Percentiles rank a stretch among this genome's conserved stretches.
These are phyloP conservation scores for Bostrychus sinensis DNA, from an alignment of 2,113 vertebrate genomes.

Conservation along the genomic window DNA sequence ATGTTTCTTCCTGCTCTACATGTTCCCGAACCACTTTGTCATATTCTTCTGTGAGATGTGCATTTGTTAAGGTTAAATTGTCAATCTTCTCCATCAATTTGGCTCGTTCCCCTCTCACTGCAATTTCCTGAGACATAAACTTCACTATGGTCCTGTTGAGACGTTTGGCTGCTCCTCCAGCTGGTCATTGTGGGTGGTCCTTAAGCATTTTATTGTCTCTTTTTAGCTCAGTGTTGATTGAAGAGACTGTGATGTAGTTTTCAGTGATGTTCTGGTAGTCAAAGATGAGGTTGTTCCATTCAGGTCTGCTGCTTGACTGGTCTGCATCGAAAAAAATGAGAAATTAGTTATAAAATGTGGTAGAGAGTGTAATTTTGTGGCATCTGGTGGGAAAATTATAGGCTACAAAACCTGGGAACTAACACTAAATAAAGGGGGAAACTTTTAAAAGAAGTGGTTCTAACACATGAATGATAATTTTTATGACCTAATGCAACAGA, in stretches of 20 bases:
- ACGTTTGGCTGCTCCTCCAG: slow-evolving; percentile 2
- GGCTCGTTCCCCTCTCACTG: not conserved
- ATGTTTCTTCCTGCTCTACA: not conserved
- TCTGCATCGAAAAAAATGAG: slow-evolving; percentile 21
- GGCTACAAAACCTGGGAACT: too few species aligned
- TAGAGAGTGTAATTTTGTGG: too few species aligned
- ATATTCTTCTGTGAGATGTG: slow-evolving; percentile 3
- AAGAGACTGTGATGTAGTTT: not conserved
- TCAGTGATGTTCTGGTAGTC: slow-evolving; percentile 43
- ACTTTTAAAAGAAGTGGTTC: too few species aligned
- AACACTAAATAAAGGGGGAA: too few species aligned
- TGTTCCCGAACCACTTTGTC: not conserved
- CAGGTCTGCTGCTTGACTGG: not conserved
- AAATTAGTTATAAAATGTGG: not conserved
- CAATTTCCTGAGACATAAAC: not conserved
- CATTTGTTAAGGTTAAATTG: slow-evolving; percentile 25
- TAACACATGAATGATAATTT: too few species aligned
- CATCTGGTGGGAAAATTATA: too few species aligned
- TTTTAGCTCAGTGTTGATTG: not conserved
- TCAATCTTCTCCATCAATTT: slow-evolving; percentile 9
- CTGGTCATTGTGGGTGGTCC: not conserved
- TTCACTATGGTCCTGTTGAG: slow-evolving; percentile 18
- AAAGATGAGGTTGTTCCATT: slow-evolving; percentile 10
- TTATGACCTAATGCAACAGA: too few species aligned
- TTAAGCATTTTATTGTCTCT: slow-evolving; percentile 5